Evolutionary conservation across 2,113 vertebrate species (phyloP), one percentile per base, ranked within the genome.

Genomic region (Hippocampus mohnikei): DNA sequence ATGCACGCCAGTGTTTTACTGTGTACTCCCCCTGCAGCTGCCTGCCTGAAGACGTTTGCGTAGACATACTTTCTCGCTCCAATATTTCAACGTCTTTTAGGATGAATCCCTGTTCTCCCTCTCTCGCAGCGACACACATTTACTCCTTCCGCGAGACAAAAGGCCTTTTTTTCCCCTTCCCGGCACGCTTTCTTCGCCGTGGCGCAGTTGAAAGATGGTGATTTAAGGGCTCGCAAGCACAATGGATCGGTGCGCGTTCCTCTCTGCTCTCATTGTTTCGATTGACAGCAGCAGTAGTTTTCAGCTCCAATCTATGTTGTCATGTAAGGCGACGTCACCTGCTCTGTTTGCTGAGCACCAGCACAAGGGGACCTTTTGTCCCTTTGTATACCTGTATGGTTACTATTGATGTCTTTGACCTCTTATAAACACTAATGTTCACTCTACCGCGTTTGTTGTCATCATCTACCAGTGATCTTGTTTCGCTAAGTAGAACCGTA

Each of bases 1-100:
- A 90, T 86, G 73, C 86, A 82, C 76, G 85, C 82, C 80, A 86
- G 88, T 88, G 88, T 90, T 89, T 84, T 85, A 87, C 69, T 78
- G 83, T 53, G 18, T 77, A 77, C 83, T 71, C 81, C 75, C 80
- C 83, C 85, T 72, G 79, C 81, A 85, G 85, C 86, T 81, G 83
- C 72, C 80, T 66, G 82, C 81, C 81, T 69, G 33, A 71, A 82
- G 82, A 85, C 73, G 79, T 85, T 85, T 82, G 79, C 82, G 74
- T 77, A 87, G 81, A 85, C 74, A 55, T 68, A 80, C 71, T 60
- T 72, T 59, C 67, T 65, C 48, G 25, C 66, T 52, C 53, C 55
- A 81, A 84, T 75, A 81, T 81, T 83, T 84, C 74, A 75, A 58
- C 76, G 62, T 80, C 80, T 82, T 70, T 41, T n/a, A n/a, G 75